Evolutionary conservation across 2,113 vertebrate genomes (phyloP).

Genomic region (Gila orcuttii): DNA sequence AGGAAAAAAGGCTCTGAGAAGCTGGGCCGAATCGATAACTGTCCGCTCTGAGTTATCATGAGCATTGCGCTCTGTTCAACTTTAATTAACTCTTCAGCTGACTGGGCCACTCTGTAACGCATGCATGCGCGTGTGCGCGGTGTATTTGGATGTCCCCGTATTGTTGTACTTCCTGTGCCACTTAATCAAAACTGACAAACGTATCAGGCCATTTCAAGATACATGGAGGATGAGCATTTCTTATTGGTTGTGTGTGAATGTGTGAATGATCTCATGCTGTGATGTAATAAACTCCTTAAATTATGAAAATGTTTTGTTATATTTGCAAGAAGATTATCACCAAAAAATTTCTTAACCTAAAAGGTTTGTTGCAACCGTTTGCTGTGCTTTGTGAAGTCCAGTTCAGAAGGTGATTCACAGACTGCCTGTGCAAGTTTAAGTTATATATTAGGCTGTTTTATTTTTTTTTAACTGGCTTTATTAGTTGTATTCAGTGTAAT

Average conservation of each 20-base stretch:
- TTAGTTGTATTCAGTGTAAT: neutral
- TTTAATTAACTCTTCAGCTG: constrained; percentile 39
- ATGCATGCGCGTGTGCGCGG: neutral
- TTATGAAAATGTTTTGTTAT: neutral
- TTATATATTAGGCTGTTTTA: too few species aligned
- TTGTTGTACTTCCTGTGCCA: neutral
- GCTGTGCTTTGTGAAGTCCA: neutral
- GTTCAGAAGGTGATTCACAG: neutral
- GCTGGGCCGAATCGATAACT: constrained; percentile 5
- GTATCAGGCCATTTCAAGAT: neutral
- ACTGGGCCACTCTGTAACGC: neutral
- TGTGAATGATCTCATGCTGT: too few species aligned
- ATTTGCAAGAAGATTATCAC: neutral
- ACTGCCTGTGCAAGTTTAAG: too few species aligned
- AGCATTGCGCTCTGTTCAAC: constrained; percentile 6
- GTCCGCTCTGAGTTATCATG: constrained; percentile 37
- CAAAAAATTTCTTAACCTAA: too few species aligned
- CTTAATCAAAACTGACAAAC: neutral
- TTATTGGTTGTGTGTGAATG: neutral
- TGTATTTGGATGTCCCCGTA: neutral
- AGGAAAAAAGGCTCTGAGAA: neutral
- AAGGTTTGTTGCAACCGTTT: neutral
- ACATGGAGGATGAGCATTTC: neutral
- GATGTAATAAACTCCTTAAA: too few species aligned
- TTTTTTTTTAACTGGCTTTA: too few species aligned